Conservation (phyloP, 2,888 invertebrate genomes). For the Dioctria linearis region DNA sequence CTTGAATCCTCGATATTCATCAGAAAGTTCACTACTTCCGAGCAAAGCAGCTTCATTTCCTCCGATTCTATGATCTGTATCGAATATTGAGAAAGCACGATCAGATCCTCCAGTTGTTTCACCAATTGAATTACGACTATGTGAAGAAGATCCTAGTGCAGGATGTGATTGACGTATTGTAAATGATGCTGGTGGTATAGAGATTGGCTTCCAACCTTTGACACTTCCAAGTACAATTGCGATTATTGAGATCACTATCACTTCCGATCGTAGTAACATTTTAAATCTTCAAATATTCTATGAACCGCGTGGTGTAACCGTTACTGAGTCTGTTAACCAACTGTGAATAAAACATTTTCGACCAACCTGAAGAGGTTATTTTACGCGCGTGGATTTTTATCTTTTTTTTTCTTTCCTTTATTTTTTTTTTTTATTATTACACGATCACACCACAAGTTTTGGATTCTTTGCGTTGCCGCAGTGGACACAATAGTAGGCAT, state of each 20-base stretch:
- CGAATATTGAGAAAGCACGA: neutral
- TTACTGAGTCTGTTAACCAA: constrained; percentile 34
- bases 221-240: neutral
- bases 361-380: constrained; percentile 40
- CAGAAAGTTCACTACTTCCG: constrained; percentile 39
- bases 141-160: constrained; percentile 63
- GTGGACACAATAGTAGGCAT: neutral
- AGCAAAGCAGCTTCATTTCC: constrained; percentile 24
- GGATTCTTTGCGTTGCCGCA: constrained; percentile 23
- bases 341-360: constrained; percentile 42
- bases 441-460: constrained; percentile 26
- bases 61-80: constrained; percentile 29
- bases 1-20: constrained; percentile 30
- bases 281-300: neutral
- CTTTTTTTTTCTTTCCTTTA: constrained; percentile 4
- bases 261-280: neutral
- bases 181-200: constrained; percentile 61
- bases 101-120: constrained; percentile 6
- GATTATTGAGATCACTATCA: constrained; percentile 57
- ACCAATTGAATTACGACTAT: constrained; percentile 30
- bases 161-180: constrained; percentile 69
- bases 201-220: constrained; percentile 65
- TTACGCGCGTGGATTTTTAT: constrained; percentile 35
- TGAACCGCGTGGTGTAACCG: constrained; percentile 21
- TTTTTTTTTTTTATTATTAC: constrained; percentile 2